Evolutionary conservation across 2,113 vertebrate genomes (phyloP), one percentile per base, ranked within the genome.

Genomic region (Callithrix jacchus): DNA sequence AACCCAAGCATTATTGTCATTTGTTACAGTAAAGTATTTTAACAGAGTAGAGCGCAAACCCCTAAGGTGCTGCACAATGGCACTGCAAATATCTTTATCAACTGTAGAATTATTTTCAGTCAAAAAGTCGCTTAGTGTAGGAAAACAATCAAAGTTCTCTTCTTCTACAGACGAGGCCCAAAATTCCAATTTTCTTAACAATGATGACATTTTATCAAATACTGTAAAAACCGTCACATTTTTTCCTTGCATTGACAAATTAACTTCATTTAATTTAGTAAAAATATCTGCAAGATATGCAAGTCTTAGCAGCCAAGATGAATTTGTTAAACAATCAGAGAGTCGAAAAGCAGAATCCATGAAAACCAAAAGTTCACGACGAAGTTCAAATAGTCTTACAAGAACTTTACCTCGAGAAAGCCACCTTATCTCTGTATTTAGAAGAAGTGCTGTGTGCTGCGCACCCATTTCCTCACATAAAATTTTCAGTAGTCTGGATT

Each of bases 261-360:
- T 98, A 93, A 98, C 93, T 40, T 98, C 94, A 98, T 98, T 98
- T 97, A 98, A 97, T 92, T 95, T 97, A 91, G 97, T 97, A 93
- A 98, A 98, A 93, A 98, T 97, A 94, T 98, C 98, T 76, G 97
- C 97, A 94, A 98, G 97, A 94, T 98, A 98, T 37, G 97, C 97
- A 92, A 98, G 97, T 96, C 95, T 97, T 93, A 98, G 83, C 52
- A 98, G 93, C 97, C 97, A 97, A 66, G 96, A 96, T 40, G 92
- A 92, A 93, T 97, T 97, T 84, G 97, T 97, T 95, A 97, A 95
- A 95, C 93, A 98, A 42, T 97, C 97, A 95, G 96, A 97, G 2
- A 98, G 88, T 80, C 87, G 91, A 97, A 98, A 98, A 80, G 92
- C 95, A 89, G 95, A 97, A 96, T 98, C 98, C 87, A 97, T 91